phyloP scores from a whole-genome alignment of 1,140 invertebrate species.

The Zaprionus davidi region DNA sequence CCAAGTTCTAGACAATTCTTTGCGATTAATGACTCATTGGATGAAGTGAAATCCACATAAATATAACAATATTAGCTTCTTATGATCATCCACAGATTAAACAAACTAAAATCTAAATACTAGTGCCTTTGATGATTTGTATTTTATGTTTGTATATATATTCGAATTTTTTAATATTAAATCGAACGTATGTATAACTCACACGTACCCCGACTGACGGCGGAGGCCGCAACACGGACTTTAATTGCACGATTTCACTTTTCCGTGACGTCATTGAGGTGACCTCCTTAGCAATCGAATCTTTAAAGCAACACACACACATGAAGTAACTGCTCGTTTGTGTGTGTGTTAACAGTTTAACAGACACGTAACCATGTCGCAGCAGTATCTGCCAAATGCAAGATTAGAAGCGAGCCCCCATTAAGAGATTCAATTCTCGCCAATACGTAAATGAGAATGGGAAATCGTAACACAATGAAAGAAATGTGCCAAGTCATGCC shows the following conservation, averaged over 20 bases:
- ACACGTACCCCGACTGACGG: conserved; percentile 1
- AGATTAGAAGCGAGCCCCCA: conserved; percentile 1
- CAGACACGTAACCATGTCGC: conserved; percentile 14
- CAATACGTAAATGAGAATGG: background rate
- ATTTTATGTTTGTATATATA: background rate
- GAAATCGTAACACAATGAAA: background rate
- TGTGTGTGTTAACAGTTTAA: conserved; percentile 26
- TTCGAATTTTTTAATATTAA: conserved; percentile 1
- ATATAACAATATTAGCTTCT: background rate
- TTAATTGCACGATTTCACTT: conserved; percentile 70
- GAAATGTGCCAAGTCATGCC: conserved; percentile 37
- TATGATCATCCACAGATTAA: background rate
- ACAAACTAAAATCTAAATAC: background rate
- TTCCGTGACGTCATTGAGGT: conserved; percentile 59
- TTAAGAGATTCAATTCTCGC: background rate
- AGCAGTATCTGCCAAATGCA: conserved; percentile 3
- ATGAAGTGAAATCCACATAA: too few relatives aligned
- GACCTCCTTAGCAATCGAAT: conserved; percentile 45
- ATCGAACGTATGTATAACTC: conserved; percentile 19
- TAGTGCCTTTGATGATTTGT: background rate
- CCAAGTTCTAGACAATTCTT: background rate
- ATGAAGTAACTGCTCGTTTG: conserved; percentile 2
- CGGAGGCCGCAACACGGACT: conserved; percentile 22
- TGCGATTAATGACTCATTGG: background rate
- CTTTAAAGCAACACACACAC: conserved; percentile 6